Base-by-base conservation (phyloP, 2,113 vertebrate species). In the Chloropsis hardwickii region DNA sequence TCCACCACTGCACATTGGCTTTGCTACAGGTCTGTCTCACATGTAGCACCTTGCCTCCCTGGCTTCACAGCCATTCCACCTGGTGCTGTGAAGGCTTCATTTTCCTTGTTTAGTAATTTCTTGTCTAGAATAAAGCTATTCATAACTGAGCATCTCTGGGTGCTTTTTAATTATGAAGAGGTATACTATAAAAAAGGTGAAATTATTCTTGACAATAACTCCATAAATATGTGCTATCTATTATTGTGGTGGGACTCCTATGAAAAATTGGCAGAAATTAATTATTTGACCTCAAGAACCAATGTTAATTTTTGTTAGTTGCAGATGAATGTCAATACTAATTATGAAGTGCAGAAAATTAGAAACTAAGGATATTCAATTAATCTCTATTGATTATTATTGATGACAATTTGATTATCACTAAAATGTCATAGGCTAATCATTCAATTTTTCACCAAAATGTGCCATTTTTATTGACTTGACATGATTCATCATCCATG, bases 251-350 rank as follows among this genome's bases (percentile, higher is more conserved):
- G 37, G 31, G 18, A 71, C 5, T 91, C 7, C 25, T 27, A 60
- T 15, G n/a, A 88, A 23, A 81, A 69, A 57, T 67, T 69, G 11
- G 27, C n/a, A 88, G 53, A 92, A 94, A 72, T 67, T 4, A 94
- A 39, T 37, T 28, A 33, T 64, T 31, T 78, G 71, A 91, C 37
- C 84, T 81, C 40, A 90, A 58, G 40, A 67, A 24, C 12, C n/a
- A 61, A 17, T 61, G 44, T 40, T 64, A 78, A 79, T 82, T 91
- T 89, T 60, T 57, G 39, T 56, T 37, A 69, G 40, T 13, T 69
- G 35, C 18, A 86, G 29, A 81, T 14, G 56, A 40, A 65, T 78
- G 35, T 54, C 62, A 82, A 40, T 11, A 37, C 6, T 65, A 74
- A 69, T 54, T 73, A 28, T 33, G n/a, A 57, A 28, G 12, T 33